phyloP scores from a whole-genome alignment of 2,888 invertebrate genomes.

The Orchesella flavescens region DNA sequence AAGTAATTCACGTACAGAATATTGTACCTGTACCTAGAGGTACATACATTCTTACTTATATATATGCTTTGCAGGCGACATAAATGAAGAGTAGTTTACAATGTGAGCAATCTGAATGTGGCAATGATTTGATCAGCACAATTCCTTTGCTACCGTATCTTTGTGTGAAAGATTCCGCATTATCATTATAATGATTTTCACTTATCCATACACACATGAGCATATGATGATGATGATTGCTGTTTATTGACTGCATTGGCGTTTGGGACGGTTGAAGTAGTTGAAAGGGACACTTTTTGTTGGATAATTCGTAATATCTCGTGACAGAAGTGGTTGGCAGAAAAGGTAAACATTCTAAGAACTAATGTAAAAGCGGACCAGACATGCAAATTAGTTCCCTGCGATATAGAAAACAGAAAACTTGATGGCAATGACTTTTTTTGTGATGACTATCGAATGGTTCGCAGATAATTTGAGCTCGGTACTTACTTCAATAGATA shows the following conservation, averaged over 20 bases:
- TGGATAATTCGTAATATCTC: no score
- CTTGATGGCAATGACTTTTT: slow-evolving; percentile 31
- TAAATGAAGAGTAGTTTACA: background rate
- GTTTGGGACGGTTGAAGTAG: background rate
- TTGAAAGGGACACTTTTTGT: slow-evolving; percentile 15
- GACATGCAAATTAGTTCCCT: slow-evolving; percentile 11
- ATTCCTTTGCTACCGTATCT: slow-evolving; percentile 14
- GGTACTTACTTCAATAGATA: no score
- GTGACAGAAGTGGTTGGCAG: background rate
- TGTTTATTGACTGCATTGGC: background rate
- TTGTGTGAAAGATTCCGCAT: slow-evolving; percentile 16
- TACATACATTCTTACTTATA: background rate
- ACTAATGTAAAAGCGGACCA: background rate
- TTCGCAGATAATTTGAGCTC: background rate
- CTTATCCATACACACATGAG: background rate
- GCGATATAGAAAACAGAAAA: slow-evolving; percentile 5
- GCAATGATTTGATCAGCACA: slow-evolving; percentile 2
- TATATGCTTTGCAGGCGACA: background rate
- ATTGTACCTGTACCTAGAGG: background rate
- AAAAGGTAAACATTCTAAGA: background rate
- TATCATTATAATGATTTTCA: slow-evolving; percentile 14
- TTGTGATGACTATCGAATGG: background rate
- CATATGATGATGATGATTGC: background rate
- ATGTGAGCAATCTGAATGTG: slow-evolving; percentile 1
- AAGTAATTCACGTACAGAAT: slow-evolving; percentile 26